Percentiles rank a stretch among this genome's conserved stretches.
phyloP scores from a whole-genome alignment of 1,140 invertebrate genomes.

The Drosophila rufa region DNA sequence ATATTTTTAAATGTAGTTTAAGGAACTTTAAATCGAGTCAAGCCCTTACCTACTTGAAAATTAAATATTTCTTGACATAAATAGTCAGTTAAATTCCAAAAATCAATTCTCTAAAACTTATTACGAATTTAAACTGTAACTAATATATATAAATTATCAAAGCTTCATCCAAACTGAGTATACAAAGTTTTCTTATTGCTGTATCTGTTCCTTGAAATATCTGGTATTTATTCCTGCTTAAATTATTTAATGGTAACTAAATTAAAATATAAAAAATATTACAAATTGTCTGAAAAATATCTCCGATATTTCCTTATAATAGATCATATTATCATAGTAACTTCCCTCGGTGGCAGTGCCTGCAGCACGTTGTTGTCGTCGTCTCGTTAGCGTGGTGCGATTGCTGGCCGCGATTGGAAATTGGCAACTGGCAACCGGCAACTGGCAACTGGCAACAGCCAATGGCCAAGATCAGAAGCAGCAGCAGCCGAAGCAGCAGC shows the following conservation, averaged over 20 bases:
- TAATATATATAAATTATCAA: no score
- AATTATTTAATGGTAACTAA: no score
- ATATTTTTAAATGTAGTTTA: no score
- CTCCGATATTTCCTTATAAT: neutral
- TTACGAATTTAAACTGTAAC: no score
- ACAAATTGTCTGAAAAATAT: neutral
- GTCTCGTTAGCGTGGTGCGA: constrained; percentile 79
- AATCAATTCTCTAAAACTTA: no score
- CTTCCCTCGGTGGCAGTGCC: constrained; percentile 61
- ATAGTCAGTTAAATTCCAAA: no score
- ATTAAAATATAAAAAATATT: neutral
- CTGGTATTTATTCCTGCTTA: neutral
- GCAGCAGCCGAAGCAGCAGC: constrained; percentile 15
- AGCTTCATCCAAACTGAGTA: no score
- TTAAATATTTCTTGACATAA: no score
- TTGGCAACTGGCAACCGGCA: constrained; percentile 71
- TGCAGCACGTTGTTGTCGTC: constrained; percentile 78
- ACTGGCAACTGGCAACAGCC: constrained; percentile 40
- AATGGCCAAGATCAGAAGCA: constrained; percentile 49
- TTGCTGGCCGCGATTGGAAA: constrained; percentile 76
- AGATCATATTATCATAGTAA: neutral
- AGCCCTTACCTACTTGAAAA: no score
- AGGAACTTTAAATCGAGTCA: no score
- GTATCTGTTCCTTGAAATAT: no score
- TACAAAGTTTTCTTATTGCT: no score